Evolutionary conservation across 2,888 invertebrate species (phyloP).

Genomic region (Dyspetes luteomarginatus): DNA sequence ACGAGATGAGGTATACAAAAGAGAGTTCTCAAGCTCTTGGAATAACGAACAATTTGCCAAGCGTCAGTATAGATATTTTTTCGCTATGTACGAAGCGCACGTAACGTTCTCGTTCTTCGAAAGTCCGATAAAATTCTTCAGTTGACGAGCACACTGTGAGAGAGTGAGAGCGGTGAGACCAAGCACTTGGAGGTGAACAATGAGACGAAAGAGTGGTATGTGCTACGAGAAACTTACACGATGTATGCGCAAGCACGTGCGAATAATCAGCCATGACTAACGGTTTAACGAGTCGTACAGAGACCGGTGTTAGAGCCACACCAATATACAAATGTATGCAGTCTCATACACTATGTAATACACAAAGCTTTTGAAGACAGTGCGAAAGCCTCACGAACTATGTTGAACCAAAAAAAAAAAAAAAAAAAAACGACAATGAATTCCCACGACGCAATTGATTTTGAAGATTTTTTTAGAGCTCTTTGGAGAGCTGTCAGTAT

Average conservation of each 20-base stretch:
- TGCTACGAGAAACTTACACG: constrained; percentile 39
- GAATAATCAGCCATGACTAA: constrained; percentile 76
- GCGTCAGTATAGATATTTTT: not conserved
- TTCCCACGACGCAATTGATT: too few species aligned
- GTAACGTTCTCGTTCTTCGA: constrained; percentile 63
- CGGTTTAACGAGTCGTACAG: constrained; percentile 73
- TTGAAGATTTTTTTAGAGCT: too few species aligned
- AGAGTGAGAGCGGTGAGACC: constrained; percentile 41
- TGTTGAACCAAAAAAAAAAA: not conserved
- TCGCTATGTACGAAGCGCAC: constrained; percentile 18
- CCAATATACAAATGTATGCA: constrained; percentile 40
- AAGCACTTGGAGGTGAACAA: constrained; percentile 27
- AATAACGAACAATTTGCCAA: constrained; percentile 40
- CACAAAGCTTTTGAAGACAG: constrained; percentile 3
- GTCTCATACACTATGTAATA: constrained; percentile 40
- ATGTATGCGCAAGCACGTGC: constrained; percentile 78
- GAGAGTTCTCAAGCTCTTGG: constrained; percentile 36
- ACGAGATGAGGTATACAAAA: constrained; percentile 21
- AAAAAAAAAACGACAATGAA: not conserved
- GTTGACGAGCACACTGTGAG: constrained; percentile 43
- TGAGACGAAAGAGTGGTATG: constrained; percentile 27
- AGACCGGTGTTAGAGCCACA: constrained; percentile 50
- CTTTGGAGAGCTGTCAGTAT: too few species aligned
- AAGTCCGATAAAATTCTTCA: constrained; percentile 60
- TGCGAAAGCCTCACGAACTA: not conserved